Base-by-base conservation (phyloP, 2,888 invertebrate species). In the Pegoplata infirma region DNA sequence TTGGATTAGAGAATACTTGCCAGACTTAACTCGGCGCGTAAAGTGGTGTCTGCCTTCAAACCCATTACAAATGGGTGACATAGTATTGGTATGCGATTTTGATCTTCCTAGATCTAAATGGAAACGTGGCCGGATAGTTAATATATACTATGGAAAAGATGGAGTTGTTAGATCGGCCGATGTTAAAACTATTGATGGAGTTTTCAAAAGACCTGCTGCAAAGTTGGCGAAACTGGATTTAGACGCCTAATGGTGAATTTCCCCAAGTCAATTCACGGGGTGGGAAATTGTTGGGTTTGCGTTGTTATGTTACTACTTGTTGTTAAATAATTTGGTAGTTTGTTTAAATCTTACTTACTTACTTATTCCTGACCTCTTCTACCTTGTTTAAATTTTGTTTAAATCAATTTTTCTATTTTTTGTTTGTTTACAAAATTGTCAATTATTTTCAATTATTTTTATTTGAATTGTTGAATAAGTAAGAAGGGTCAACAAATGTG, bases 251-350 rank as follows among this genome's bases (percentile, higher is more conserved):
- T n/a, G 4, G 46, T 46, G 14, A 51, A 17, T 46, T 47, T 10
- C 32, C 75, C 32, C n/a, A 25, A n/a, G 69, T 76, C 76, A 56
- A 58, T 63, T 69, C 64, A 64, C 69, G 76, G 69, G 56, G 69
- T 63, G 32, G 49, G 63, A 69, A 63, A 69, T 69, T 47, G 47
- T 47, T 47, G 10, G 10, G 3, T 36, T 12, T n/a, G n/a, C n/a
- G n/a, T n/a, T n/a, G n/a, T n/a, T n/a, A n/a, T n/a, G n/a, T n/a
- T n/a, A n/a, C n/a, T n/a, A n/a, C n/a, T 36, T n/a, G n/a, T n/a
- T n/a, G n/a, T n/a, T n/a, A n/a, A n/a, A n/a, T n/a, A n/a, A n/a
- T n/a, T n/a, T n/a, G n/a, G n/a, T n/a, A n/a, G n/a, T n/a, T n/a
- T n/a, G n/a, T n/a, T n/a, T n/a, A n/a, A n/a, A n/a, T n/a, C n/a